phyloP scores from a whole-genome alignment of 1,140 invertebrate genomes.

The Bombus cullumanus region DNA sequence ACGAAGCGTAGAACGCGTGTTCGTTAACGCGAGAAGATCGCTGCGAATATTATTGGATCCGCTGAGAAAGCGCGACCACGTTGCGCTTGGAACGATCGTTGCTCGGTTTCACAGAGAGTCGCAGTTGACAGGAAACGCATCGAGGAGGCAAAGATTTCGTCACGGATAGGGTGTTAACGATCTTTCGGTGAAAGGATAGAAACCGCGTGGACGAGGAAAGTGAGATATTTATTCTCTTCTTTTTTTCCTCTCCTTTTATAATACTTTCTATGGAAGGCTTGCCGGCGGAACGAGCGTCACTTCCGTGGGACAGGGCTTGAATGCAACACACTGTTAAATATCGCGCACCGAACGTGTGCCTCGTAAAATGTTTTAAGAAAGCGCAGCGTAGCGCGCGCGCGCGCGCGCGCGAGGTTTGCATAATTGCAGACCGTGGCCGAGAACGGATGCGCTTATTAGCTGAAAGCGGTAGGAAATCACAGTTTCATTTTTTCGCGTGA shows the following conservation, averaged over 20 bases:
- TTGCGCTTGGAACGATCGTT: not conserved
- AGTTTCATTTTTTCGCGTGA: slow-evolving; percentile 56
- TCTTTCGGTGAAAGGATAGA: slow-evolving; percentile 29
- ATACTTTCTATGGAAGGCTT: slow-evolving; percentile 27
- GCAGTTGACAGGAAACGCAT: not conserved
- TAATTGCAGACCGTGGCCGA: slow-evolving; percentile 56
- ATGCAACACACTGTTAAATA: slow-evolving; percentile 13
- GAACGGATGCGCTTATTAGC: slow-evolving; percentile 66
- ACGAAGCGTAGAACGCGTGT: not conserved
- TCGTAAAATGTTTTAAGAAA: slow-evolving; percentile 47
- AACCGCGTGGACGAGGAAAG: not conserved
- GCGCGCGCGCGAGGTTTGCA: slow-evolving; percentile 52
- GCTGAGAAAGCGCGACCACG: not conserved
- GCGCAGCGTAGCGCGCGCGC: too few species aligned
- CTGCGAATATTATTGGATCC: not conserved
- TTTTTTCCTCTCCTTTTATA: not conserved
- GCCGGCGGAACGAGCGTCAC: slow-evolving; percentile 12
- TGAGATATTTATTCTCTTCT: slow-evolving; percentile 13
- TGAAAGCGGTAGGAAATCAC: slow-evolving; percentile 62
- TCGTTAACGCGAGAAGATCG: not conserved
- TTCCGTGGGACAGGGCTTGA: slow-evolving; percentile 41
- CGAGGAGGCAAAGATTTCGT: not conserved
- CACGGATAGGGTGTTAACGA: slow-evolving; percentile 15
- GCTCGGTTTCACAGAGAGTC: not conserved
- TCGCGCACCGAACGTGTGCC: slow-evolving; percentile 31